These are phyloP conservation scores for Eucriotettix oculatus DNA, from an alignment of 2,888 invertebrate genomes.

Conservation along the genomic window DNA sequence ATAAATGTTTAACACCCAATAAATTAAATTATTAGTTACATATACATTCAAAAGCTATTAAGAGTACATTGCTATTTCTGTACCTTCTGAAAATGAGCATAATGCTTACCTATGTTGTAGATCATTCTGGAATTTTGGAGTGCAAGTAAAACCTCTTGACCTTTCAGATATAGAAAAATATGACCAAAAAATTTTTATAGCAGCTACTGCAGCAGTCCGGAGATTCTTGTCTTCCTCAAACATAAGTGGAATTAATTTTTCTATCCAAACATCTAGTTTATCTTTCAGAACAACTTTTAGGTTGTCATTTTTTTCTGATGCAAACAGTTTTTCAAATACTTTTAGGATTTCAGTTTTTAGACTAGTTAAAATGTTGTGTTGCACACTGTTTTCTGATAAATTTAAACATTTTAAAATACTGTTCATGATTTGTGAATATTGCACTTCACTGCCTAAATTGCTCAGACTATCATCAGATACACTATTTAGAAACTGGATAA, in stretches of 20 bases:
- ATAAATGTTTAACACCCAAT: too few species aligned
- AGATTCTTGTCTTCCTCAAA: not conserved
- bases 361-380: too few species aligned
- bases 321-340: not conserved
- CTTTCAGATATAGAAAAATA: not conserved
- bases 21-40: too few species aligned
- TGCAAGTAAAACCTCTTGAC: not conserved
- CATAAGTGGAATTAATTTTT: not conserved
- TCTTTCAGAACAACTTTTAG: not conserved
- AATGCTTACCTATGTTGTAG: not conserved
- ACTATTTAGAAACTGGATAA: too few species aligned
- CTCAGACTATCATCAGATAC: too few species aligned
- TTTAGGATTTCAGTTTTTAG: too few species aligned
- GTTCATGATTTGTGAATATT: too few species aligned
- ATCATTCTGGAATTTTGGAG: not conserved
- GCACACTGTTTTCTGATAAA: not conserved
- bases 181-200: not conserved
- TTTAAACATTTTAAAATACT: too few species aligned
- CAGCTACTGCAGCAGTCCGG: not conserved
- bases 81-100: not conserved
- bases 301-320: not conserved
- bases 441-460: too few species aligned
- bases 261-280: not conserved
- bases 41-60: not conserved
- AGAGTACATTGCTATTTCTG: not conserved